Base-by-base conservation (phyloP, 2,888 invertebrate species). In the Epiblema foenella region DNA sequence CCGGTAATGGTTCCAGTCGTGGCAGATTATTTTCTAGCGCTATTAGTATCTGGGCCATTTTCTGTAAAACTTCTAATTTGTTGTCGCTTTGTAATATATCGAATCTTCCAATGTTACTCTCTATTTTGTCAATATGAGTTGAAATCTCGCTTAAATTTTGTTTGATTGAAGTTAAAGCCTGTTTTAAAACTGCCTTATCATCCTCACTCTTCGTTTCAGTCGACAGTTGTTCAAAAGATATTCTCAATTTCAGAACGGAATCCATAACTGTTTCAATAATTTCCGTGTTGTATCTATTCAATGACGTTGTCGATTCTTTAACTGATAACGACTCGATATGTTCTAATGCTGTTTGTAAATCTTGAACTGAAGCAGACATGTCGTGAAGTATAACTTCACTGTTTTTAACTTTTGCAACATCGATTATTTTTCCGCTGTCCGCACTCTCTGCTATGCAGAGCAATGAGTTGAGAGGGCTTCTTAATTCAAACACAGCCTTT, bases 211-310 rank as follows among this genome's bases (percentile, higher is more conserved):
- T 85, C 4, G 81, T 80, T 74, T 89, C 87, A 4, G 73, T 78
- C 2, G 90, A 89, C 15, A 93, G 74, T 75, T 85, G 81, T 78
- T 96, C 95, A 75, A 96, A 88, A 0, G 94, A 94, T 79, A 90
- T 94, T 74, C 95, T 92, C 8, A 96, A 84, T 81, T 96, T 95
- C 68, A 95, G 89, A n/a, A 96, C 89, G 0, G 96, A 95, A 17
- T 94, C 94, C 77, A 95, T 94, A 0, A 96, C 94, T 66, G 94
- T 94, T 79, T 96, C 95, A 68, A 96, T 92, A 42, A 96, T 92
- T 69, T 95, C 94, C 71, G 95, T 94, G 76, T 95, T 95, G 67
- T 94, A 89, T 73, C 89, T 90, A 54, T 85, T 78, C 54, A 91
- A 75, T 1, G 83, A 75, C n/a, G 83, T 80, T 12, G 78, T 83